Base-by-base conservation (phyloP, 2,888 invertebrate species). In the Oxytorus armatus region DNA sequence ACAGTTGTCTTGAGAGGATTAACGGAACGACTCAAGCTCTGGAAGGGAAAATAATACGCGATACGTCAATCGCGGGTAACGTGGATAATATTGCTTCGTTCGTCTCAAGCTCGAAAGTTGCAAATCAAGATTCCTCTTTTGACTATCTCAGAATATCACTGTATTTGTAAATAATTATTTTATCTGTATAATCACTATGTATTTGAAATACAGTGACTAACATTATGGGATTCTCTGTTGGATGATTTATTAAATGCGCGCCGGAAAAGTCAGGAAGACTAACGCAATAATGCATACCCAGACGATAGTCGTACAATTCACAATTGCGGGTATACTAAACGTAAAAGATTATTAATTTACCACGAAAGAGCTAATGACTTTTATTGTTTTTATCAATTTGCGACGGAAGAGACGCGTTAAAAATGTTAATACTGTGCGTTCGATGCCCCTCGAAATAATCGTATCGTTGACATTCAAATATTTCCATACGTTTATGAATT, bases 111-210 rank as follows among this genome's bases (percentile, higher is more conserved):
- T 51, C 53, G 44, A 69, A 25, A 47, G n/a, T 36, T 51, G 25
- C 55, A 8, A 51, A 65, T 74, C 42, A 79, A 78, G 61, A 66
- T 73, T 66, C 65, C 75, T 75, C 66, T 74, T 79, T 75, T 75
- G 79, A 79, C 79, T 79, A 79, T 29, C 53, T 72, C 70, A 76
- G 61, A 63, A 80, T n/a, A n/a, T 73, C 77, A 57, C 39, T 76
- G 73, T 77, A 74, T 59, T 76, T 82, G 77, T 82, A 82, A 77
- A 80, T 82, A 82, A 79, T 68, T 74, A 70, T 74, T 80, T 39
- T 23, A 36, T 36, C 16, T 55, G 68, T 82, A 73, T 79, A 79
- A 77, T 74, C 66, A 74, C 65, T 18, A 70, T 80, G 77, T 82
- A 79, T 82, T 77, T 66, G 73, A 77, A 79, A 80, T 82, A 79